Conservation (phyloP, 2,113 vertebrate species). For the Riparia riparia region DNA sequence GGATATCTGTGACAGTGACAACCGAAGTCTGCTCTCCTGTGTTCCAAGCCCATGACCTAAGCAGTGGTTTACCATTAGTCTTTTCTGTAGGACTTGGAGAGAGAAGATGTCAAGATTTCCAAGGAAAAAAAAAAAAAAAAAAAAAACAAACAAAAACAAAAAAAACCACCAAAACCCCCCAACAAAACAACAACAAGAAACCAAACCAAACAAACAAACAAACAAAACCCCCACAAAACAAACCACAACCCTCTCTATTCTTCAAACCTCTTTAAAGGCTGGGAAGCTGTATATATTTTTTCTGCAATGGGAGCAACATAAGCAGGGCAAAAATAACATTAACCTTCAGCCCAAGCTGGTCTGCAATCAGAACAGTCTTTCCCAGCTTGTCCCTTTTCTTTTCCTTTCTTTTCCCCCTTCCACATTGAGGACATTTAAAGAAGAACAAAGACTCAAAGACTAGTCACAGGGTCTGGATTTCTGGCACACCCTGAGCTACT, state of each 20-base stretch:
- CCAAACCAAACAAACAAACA: too few relatives aligned
- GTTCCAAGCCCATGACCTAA: neutral
- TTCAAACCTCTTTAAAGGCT: neutral
- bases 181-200: too few relatives aligned
- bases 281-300: neutral
- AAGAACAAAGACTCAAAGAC: neutral
- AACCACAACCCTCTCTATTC: neutral
- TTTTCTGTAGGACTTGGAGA: neutral
- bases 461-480: neutral
- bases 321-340: neutral
- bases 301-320: neutral
- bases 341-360: neutral
- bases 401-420: neutral
- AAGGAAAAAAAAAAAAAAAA: neutral
- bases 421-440: neutral
- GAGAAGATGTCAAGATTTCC: neutral
- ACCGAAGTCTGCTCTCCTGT: neutral
- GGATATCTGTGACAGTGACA: neutral
- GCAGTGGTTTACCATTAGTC: neutral
- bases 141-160: too few relatives aligned
- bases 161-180: too few relatives aligned
- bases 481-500: neutral
- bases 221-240: too few relatives aligned
- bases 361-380: neutral
- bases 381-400: too few relatives aligned